A percentile compares a stretch with the other conserved stretches of the same genome.
Conservation (phyloP, 2,113 vertebrate species). For the Coregonus clupeaformis region DNA sequence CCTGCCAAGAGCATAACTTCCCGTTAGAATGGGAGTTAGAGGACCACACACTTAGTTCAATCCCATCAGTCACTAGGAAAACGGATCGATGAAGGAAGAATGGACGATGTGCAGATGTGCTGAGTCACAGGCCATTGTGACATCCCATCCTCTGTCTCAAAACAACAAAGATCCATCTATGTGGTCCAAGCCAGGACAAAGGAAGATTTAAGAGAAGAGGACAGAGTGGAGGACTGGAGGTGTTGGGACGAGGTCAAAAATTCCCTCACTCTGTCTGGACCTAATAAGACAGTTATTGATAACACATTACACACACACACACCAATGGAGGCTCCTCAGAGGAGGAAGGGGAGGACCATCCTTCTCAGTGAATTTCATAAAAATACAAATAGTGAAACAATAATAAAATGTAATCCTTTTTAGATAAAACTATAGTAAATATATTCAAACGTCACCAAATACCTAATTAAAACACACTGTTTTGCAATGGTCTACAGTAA, state of each 20-base stretch:
- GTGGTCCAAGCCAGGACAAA: background rate
- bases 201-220: background rate
- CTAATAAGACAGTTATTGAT: background rate
- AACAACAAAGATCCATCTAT: background rate
- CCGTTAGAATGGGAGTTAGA: constrained; percentile 3
- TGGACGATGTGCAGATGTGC: constrained; percentile 13
- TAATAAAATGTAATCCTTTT: too few relatives aligned
- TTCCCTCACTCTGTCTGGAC: background rate
- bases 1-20: constrained; percentile 14
- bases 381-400: too few relatives aligned
- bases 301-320: background rate
- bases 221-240: background rate
- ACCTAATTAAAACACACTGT: too few relatives aligned
- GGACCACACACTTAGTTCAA: constrained; percentile 33
- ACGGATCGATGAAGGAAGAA: background rate
- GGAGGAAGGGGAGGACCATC: too few relatives aligned
- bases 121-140: background rate
- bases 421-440: too few relatives aligned
- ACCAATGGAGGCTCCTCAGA: background rate
- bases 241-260: background rate
- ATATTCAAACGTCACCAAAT: too few relatives aligned
- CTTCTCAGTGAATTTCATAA: too few relatives aligned
- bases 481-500: too few relatives aligned
- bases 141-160: constrained; percentile 1
- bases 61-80: background rate